Conservation (phyloP, 2,113 vertebrate species). For the mouse (Mus musculus) region DNA sequence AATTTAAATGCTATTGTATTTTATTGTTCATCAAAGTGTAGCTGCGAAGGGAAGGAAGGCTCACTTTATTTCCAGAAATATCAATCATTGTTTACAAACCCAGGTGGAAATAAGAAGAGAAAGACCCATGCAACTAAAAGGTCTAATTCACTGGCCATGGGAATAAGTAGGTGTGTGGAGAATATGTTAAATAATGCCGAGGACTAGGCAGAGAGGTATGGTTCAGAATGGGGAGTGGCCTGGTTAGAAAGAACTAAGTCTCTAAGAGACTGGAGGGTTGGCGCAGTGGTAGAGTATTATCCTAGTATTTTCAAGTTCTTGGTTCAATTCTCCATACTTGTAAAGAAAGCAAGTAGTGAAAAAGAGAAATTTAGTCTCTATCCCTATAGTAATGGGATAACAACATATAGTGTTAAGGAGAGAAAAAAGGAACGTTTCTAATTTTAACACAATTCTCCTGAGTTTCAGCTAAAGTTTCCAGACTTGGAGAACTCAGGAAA, state of each 20-base stretch:
- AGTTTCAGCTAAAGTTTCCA: background rate
- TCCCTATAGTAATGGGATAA: background rate
- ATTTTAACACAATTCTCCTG: background rate
- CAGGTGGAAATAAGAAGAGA: background rate
- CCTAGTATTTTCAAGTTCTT: too few relatives aligned
- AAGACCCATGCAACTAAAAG: background rate
- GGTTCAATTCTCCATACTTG: too few relatives aligned
- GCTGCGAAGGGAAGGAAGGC: background rate
- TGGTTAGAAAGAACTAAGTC: background rate
- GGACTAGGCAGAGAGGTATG: background rate
- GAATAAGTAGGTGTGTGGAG: background rate
- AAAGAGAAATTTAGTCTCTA: background rate
- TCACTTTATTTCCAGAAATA: background rate
- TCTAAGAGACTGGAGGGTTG: background rate
- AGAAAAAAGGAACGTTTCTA: background rate
- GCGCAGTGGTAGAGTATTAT: background rate
- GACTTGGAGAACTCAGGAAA: background rate
- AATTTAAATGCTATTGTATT: background rate
- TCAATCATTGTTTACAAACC: background rate
- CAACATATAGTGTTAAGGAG: background rate
- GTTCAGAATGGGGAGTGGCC: background rate
- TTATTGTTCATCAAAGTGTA: background rate
- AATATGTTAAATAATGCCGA: background rate
- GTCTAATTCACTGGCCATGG: background rate
- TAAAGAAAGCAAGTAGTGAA: background rate